A percentile compares a stretch with the other conserved stretches of the same genome.
Evolutionary conservation across 1,140 invertebrate species (phyloP).

Genomic region (Rhyzopertha dominica): DNA sequence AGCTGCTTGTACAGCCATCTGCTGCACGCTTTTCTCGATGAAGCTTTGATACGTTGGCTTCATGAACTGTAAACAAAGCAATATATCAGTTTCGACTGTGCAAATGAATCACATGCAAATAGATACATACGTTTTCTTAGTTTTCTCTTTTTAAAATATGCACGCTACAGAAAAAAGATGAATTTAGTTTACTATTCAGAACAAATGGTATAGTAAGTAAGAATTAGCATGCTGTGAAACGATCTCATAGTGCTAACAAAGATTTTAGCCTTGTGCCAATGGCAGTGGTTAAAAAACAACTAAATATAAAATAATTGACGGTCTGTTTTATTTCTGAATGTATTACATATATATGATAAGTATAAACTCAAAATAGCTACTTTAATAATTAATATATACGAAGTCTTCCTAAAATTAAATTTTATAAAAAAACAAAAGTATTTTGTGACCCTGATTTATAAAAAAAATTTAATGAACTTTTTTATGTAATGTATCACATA

Average conservation of each 20-base stretch:
- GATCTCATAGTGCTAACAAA: slow-evolving; percentile 3
- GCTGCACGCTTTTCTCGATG: slow-evolving; percentile 71
- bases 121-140: slow-evolving; percentile 33
- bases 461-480: too few relatives aligned
- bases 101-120: slow-evolving; percentile 11
- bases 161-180: slow-evolving; percentile 39
- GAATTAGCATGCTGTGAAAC: slow-evolving; percentile 1
- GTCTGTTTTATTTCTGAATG: background rate
- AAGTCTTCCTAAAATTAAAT: too few relatives aligned
- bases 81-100: background rate
- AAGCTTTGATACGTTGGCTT: slow-evolving; percentile 72
- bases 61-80: slow-evolving; percentile 59
- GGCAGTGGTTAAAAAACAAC: slow-evolving; percentile 2
- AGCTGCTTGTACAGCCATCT: slow-evolving; percentile 67
- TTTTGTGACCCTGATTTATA: too few relatives aligned
- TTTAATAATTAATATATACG: too few relatives aligned
- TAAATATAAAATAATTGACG: background rate
- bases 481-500: too few relatives aligned
- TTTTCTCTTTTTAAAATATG: slow-evolving; percentile 45
- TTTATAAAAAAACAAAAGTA: too few relatives aligned
- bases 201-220: slow-evolving; percentile 9
- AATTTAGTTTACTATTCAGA: slow-evolving; percentile 12
- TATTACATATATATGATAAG: background rate
- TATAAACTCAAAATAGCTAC: too few relatives aligned
- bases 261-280: slow-evolving; percentile 3